These are phyloP conservation scores for Stichopus chloronotus DNA, from an alignment of 35 echinoderm and acorn worm genomes.

Conservation along the genomic window DNA sequence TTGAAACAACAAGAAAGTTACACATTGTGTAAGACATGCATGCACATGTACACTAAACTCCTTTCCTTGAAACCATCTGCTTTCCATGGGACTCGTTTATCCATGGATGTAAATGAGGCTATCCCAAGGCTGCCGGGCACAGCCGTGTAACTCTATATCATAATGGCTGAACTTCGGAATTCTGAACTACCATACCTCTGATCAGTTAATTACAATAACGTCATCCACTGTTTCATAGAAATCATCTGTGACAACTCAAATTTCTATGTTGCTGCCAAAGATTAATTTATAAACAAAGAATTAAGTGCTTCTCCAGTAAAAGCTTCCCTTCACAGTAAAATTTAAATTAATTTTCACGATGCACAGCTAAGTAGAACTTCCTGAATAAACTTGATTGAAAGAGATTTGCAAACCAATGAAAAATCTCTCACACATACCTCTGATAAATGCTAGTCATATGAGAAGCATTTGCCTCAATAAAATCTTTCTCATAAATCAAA, in stretches of 20 bases:
- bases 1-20: too few relatives aligned
- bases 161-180: not conserved
- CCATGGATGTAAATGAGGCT: not conserved
- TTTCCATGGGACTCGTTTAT: not conserved
- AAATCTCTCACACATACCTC: not conserved
- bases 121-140: not conserved
- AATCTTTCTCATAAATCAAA: conserved; percentile 7
- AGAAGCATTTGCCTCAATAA: not conserved
- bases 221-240: not conserved
- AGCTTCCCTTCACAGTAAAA: conserved; percentile 4
- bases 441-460: not conserved
- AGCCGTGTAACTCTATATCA: not conserved
- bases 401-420: not conserved
- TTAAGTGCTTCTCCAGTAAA: conserved; percentile 2
- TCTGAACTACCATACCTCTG: not conserved
- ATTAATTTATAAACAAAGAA: conserved; percentile 23
- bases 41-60: not conserved
- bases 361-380: not conserved
- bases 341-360: not conserved
- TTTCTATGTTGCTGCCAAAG: not conserved
- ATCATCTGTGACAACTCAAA: conserved; percentile 15
- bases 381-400: conserved; percentile 9
- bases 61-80: not conserved
- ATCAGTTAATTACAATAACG: not conserved
- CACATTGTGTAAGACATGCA: too few relatives aligned